phyloP scores from a whole-genome alignment of 2,888 invertebrate genomes.

The Drosophila mercatorum region DNA sequence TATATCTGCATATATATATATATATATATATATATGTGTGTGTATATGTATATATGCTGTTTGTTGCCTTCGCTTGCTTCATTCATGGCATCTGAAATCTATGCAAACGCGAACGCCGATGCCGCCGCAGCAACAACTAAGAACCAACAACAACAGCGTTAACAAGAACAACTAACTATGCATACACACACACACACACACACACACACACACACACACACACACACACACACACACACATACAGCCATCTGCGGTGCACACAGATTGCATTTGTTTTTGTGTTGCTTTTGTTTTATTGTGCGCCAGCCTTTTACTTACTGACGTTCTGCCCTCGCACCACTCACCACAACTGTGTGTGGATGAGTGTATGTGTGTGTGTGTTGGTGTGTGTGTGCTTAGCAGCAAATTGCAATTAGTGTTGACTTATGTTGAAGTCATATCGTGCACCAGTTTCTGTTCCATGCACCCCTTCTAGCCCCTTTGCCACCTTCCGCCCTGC shows the following conservation, averaged over 20 bases:
- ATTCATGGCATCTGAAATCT: slow-evolving; percentile 48
- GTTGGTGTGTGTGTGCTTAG: slow-evolving; percentile 48
- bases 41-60: slow-evolving; percentile 7
- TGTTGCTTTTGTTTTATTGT: slow-evolving; percentile 50
- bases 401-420: slow-evolving; percentile 78
- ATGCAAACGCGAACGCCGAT: slow-evolving; percentile 42
- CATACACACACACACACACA: slow-evolving; percentile 5
- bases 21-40: not conserved
- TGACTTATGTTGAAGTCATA: slow-evolving; percentile 71
- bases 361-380: slow-evolving; percentile 18
- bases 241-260: slow-evolving; percentile 2
- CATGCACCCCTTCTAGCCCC: not conserved
- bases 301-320: slow-evolving; percentile 55
- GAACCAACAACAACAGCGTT: slow-evolving; percentile 25
- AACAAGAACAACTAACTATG: slow-evolving; percentile 25
- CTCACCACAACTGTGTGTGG: slow-evolving; percentile 3
- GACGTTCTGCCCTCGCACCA: slow-evolving; percentile 21
- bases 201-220: slow-evolving; percentile 2
- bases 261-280: slow-evolving; percentile 49
- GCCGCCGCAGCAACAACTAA: slow-evolving; percentile 40
- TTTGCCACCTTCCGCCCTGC: not conserved
- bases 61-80: slow-evolving; percentile 36
- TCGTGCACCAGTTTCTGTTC: slow-evolving; percentile 53
- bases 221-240: slow-evolving; percentile 8
- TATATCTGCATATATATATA: too few relatives aligned